A percentile compares a stretch with the other conserved stretches of the same genome.
These are phyloP conservation scores for Atethmia centrago DNA, from an alignment of 2,888 invertebrate genomes.

Conservation along the genomic window DNA sequence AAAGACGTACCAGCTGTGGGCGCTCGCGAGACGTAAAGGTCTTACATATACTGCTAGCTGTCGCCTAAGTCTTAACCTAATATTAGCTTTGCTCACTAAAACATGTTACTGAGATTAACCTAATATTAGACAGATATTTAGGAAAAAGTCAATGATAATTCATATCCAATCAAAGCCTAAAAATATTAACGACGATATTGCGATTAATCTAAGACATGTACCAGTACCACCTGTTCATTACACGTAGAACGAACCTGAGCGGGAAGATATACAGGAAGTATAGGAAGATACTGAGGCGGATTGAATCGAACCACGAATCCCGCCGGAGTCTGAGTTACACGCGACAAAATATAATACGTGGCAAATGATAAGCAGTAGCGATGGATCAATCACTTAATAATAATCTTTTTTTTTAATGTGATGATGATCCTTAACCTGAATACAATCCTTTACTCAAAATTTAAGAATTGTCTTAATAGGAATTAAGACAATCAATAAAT, in stretches of 20 bases:
- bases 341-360: slow-evolving; percentile 38
- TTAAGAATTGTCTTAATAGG: neutral
- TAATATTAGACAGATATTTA: neutral
- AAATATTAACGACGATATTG: neutral
- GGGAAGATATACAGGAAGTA: slow-evolving; percentile 31
- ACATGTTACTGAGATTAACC: neutral
- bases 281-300: slow-evolving; percentile 24
- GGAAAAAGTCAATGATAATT: neutral
- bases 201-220: slow-evolving; percentile 31
- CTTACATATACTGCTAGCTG: slow-evolving; percentile 20
- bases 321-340: slow-evolving; percentile 66
- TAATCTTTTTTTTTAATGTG: too few species aligned
- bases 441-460: neutral
- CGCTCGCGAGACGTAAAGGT: slow-evolving; percentile 28
- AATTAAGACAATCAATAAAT: too few species aligned
- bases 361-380: slow-evolving; percentile 29
- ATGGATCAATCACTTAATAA: neutral
- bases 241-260: slow-evolving; percentile 36
- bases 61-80: neutral
- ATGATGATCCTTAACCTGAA: neutral
- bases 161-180: slow-evolving; percentile 1
- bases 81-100: neutral
- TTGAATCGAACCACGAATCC: slow-evolving; percentile 61
- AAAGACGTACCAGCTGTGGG: slow-evolving; percentile 51
- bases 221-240: slow-evolving; percentile 45